A percentile compares a stretch with the other conserved stretches of the same genome.
Conservation (phyloP, 2,797 vertebrate genomes). For the Thalassophryne amazonica region DNA sequence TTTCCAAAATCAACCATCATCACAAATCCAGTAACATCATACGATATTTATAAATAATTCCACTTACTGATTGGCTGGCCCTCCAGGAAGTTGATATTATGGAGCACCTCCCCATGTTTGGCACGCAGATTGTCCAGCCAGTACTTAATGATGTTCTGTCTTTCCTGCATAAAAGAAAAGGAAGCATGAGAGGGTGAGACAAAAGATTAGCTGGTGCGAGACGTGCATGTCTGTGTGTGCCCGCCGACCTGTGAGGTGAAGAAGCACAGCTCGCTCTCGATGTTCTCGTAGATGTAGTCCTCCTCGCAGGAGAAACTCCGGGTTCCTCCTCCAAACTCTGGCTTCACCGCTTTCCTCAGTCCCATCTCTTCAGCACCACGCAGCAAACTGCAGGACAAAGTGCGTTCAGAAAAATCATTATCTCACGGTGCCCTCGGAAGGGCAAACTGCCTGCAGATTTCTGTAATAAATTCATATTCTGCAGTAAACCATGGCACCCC, state of each 20-base stretch:
- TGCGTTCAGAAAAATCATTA: too few species aligned
- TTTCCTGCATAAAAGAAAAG: conserved; percentile 79
- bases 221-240: not conserved
- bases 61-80: conserved; percentile 95
- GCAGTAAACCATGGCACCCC: too few species aligned
- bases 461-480: too few species aligned
- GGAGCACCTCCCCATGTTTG: conserved; percentile 91
- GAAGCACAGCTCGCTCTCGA: conserved; percentile 94
- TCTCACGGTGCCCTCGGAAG: too few species aligned
- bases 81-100: conserved; percentile 94
- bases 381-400: conserved; percentile 80
- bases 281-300: conserved; percentile 97
- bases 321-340: conserved; percentile 91
- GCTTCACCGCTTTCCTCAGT: conserved; percentile 89
- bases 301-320: conserved; percentile 94
- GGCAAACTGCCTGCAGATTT: too few species aligned
- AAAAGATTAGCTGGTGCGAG: too few species aligned
- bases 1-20: conserved; percentile 5
- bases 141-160: conserved; percentile 94
- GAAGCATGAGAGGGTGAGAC: not conserved
- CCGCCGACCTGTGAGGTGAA: conserved; percentile 92
- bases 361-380: conserved; percentile 94
- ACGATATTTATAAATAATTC: not conserved
- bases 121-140: conserved; percentile 96
- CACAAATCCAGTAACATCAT: not conserved